Evolutionary conservation across 2,797 vertebrate genomes (phyloP).

Genomic region (Propithecus deckenii): DNA sequence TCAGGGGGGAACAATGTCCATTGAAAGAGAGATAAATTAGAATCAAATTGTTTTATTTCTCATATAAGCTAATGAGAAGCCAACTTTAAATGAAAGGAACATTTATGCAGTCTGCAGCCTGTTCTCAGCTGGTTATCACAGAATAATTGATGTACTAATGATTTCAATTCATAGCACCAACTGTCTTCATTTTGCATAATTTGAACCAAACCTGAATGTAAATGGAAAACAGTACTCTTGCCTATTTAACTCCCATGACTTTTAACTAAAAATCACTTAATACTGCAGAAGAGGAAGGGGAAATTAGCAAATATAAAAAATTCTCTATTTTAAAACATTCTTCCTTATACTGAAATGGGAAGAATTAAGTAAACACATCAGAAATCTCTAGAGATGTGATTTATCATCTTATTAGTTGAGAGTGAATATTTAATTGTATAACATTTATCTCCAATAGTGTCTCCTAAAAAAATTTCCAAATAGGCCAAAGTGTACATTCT

Average conservation of each 20-base stretch:
- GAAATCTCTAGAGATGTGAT: slow-evolving; percentile 60
- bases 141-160: slow-evolving; percentile 72
- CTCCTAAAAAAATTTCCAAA: slow-evolving; percentile 61
- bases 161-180: slow-evolving; percentile 57
- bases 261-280: slow-evolving; percentile 76
- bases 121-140: slow-evolving; percentile 67
- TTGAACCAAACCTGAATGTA: slow-evolving; percentile 66
- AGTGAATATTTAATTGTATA: slow-evolving; percentile 68
- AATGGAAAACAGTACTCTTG: slow-evolving; percentile 61
- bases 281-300: slow-evolving; percentile 34
- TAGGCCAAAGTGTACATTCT: slow-evolving; percentile 49
- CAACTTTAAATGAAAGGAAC: slow-evolving; percentile 20
- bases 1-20: slow-evolving; percentile 72
- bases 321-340: slow-evolving; percentile 48
- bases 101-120: slow-evolving; percentile 19
- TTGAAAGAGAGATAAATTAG: slow-evolving; percentile 70
- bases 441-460: slow-evolving; percentile 44
- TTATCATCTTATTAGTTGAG: slow-evolving; percentile 69
- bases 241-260: slow-evolving; percentile 61
- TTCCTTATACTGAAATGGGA: slow-evolving; percentile 38
- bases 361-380: slow-evolving; percentile 44
- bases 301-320: slow-evolving; percentile 57
- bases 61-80: slow-evolving; percentile 60
- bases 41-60: slow-evolving; percentile 72
- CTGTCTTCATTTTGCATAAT: slow-evolving; percentile 70